Conservation (phyloP, 2,113 vertebrate genomes). For the Gymnobelideus leadbeateri region DNA sequence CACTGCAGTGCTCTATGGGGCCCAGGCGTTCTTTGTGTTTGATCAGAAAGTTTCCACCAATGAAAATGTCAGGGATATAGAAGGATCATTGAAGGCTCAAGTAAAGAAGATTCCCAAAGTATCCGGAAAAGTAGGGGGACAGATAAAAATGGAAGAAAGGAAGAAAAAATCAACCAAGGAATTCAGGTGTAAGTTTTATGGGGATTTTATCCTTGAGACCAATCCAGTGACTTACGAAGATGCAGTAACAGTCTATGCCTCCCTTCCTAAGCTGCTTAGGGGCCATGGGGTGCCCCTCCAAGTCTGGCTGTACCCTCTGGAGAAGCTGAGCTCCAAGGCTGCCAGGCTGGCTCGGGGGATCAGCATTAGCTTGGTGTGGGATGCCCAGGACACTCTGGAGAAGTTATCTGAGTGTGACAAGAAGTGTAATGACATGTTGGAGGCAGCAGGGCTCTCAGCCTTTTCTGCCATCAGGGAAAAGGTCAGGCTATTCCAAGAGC, state of each 20-base stretch:
- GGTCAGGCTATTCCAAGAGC: slow-evolving; percentile 57
- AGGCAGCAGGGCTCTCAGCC: no score
- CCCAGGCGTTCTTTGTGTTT: slow-evolving; percentile 38
- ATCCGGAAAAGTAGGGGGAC: fast-evolving
- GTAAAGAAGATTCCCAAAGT: background rate
- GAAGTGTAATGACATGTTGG: no score
- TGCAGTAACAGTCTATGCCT: slow-evolving; percentile 75
- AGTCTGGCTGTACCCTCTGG: slow-evolving; percentile 82
- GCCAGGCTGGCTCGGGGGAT: no score
- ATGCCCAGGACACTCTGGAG: no score
- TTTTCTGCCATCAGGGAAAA: slow-evolving; percentile 75
- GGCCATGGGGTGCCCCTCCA: slow-evolving; percentile 70
- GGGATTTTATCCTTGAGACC: slow-evolving; percentile 67
- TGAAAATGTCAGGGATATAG: background rate
- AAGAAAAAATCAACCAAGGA: background rate
- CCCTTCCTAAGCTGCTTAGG: slow-evolving; percentile 74
- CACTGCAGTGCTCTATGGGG: slow-evolving; percentile 61
- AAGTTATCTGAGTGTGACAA: no score
- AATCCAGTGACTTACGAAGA: slow-evolving; percentile 72
- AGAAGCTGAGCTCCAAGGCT: slow-evolving; percentile 63
- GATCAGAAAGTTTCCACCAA: background rate
- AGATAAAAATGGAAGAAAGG: background rate
- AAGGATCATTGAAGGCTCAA: background rate
- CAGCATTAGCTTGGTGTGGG: no score
- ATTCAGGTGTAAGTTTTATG: slow-evolving; percentile 59